Percentiles rank a stretch among this genome's conserved stretches.
Conservation (phyloP, 2,888 invertebrate genomes). For the Gortyna flavago region DNA sequence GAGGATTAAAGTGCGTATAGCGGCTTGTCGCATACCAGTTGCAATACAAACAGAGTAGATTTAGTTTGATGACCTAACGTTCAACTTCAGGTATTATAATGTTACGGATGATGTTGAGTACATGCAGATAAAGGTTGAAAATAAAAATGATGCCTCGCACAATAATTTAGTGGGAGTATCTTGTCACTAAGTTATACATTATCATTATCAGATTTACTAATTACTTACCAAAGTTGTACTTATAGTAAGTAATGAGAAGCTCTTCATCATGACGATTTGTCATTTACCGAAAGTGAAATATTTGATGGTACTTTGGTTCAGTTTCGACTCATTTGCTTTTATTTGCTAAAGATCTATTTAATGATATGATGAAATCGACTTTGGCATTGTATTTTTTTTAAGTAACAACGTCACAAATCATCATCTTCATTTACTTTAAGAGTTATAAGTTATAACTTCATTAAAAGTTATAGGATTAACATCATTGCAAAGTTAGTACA, state of each 20-base stretch:
- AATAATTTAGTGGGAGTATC: neutral
- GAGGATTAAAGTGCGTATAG: constrained; percentile 7
- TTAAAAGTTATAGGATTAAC: neutral
- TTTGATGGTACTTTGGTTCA: neutral
- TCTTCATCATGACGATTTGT: neutral
- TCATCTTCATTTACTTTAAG: neutral
- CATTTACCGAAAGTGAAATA: neutral
- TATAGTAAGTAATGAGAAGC: constrained; percentile 6
- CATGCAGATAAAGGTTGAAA: neutral
- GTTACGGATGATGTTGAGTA: constrained; percentile 10
- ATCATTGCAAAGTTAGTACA: constrained; percentile 6
- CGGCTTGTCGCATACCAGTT: constrained; percentile 12
- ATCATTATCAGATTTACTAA: constrained; percentile 15
- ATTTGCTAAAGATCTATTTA: neutral
- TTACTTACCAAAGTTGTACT: constrained; percentile 2
- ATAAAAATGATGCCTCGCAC: neutral
- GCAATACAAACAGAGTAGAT: constrained; percentile 22
- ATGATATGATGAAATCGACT: neutral
- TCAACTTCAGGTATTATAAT: constrained; percentile 2
- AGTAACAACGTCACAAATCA: neutral
- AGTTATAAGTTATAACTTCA: neutral
- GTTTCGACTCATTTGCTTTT: neutral
- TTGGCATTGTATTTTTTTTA: neutral
- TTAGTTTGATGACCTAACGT: constrained; percentile 7
- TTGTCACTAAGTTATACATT: neutral